Evolutionary conservation across 1,140 invertebrate genomes (phyloP), one percentile per base, ranked within the genome.

Genomic region (Drosophila repletoides): DNA sequence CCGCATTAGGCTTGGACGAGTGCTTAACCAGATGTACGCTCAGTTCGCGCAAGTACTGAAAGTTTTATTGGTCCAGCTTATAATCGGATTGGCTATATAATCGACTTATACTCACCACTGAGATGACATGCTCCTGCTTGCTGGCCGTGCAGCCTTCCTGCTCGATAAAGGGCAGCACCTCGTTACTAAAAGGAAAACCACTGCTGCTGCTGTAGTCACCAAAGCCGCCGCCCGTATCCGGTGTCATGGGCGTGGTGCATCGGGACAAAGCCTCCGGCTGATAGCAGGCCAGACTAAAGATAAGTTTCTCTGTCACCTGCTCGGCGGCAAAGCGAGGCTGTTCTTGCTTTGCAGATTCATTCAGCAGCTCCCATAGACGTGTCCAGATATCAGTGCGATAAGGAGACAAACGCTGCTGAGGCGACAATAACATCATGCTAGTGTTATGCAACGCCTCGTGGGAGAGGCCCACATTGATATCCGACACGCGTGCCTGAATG

Each of bases 91-190:
- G 2, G 2, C 15, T 10, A 1, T 21, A 21, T 12, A 3, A 24
- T 14, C 7, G 9, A 5, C 2, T 2, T 24, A 14, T 4, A 21
- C 91, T 91, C 71, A 95, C 94, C 83, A 96, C 95, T 1, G 95
- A 95, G 2, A 96, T 95, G 26, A 97, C 93, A 89, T 97, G 95
- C 72, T 97, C 95, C 81, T 96, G 95, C 74, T 95, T 95, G 65
- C 95, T 96, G 6, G 95, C 95, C 2, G 95, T 96, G 75, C 95
- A 96, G 19, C 93, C 95, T 90, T 97, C 95, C n/a, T 94, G 92
- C 88, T 97, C 95, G 34, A 94, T 91, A 89, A 97, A 97, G 0
- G 95, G 96, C 59, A 97, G 90, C 46, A 91, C 84, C 72, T 93
- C 93, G 33, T 90, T 91, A 77, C 83, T 90, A 53, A 59, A 90